Base-by-base conservation (phyloP, 2,888 invertebrate species). In the Drosophila gaucha region DNA sequence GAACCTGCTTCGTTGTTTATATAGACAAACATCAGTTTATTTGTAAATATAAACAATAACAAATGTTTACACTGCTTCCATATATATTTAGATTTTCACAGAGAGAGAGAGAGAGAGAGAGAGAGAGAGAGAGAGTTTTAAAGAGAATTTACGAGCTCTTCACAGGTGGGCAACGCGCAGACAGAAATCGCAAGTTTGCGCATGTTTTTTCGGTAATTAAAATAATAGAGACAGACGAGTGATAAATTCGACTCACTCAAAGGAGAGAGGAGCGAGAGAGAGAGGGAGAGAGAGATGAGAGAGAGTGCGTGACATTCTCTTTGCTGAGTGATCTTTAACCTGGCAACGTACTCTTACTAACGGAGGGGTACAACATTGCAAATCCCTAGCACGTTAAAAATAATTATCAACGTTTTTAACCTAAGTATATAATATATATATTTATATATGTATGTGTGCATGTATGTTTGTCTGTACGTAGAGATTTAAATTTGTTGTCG, bases 361-460 rank as follows among this genome's bases (percentile, higher is more conserved):
- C 46, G 52, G 52, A 38, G 49, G 55, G 44, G 46, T 44, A 56
- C 49, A 72, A 59, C 47, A 68, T 73, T 84, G 80, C 85, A 80
- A 86, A 84, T 86, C 86, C 85, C 87, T 78, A 84, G 86, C 82
- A 75, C 84, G 82, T 86, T 84, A 88, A 84, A 84, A 86, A 84
- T 84, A 84, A 84, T 88, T 88, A 80, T 78, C 86, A 86, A 60
- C 72, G 67, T 63, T 70, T 84, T 88, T 86, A 69, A 78, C 67
- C 78, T 67, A 84, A 62, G 43, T 41, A 49, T 46, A 38, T 35
- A 55, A 24, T 49, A 49, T 36, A 28, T 8, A 50, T 24, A 20
- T 28, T 16, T 22, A 44, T 57, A 20, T 30, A 46, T 44, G 14
- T 43, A 43, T 28, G 12, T 18, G n/a, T 63, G 33, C 30, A 38